These are phyloP conservation scores for Eilema caniola DNA, from an alignment of 2,888 invertebrate genomes.

Conservation along the genomic window DNA sequence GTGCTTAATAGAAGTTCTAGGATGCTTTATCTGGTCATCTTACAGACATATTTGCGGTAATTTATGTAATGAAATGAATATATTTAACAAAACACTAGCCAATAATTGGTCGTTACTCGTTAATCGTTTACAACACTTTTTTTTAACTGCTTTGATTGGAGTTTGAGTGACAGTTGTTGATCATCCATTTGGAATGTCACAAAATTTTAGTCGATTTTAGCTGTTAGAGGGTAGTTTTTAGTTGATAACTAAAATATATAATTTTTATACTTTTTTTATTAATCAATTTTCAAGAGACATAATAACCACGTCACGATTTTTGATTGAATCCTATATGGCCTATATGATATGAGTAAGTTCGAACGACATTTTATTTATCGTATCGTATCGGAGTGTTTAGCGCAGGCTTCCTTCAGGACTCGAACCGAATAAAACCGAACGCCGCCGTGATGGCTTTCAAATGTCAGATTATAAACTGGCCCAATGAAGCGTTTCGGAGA, in stretches of 20 bases:
- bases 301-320: too few species aligned
- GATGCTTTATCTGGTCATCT: slow-evolving; percentile 68
- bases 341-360: too few species aligned
- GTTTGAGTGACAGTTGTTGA: slow-evolving; percentile 43
- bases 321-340: too few species aligned
- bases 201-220: slow-evolving; percentile 38
- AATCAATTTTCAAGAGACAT: too few species aligned
- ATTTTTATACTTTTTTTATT: too few species aligned
- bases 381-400: too few species aligned
- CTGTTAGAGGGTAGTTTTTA: not conserved
- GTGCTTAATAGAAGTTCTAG: slow-evolving; percentile 65
- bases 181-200: slow-evolving; percentile 16
- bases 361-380: too few species aligned
- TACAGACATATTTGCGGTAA: slow-evolving; percentile 58
- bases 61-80: slow-evolving; percentile 53
- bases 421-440: too few species aligned
- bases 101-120: slow-evolving; percentile 61
- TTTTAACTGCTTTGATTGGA: slow-evolving; percentile 49
- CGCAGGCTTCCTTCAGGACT: too few species aligned
- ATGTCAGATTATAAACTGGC: too few species aligned
- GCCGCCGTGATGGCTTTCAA: too few species aligned
- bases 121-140: slow-evolving; percentile 67
- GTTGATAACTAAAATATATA: not conserved
- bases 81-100: slow-evolving; percentile 64
- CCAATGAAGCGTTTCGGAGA: too few species aligned